Evolutionary conservation across 2,113 vertebrate genomes (phyloP).

Genomic region (Urocitellus parryii): DNA sequence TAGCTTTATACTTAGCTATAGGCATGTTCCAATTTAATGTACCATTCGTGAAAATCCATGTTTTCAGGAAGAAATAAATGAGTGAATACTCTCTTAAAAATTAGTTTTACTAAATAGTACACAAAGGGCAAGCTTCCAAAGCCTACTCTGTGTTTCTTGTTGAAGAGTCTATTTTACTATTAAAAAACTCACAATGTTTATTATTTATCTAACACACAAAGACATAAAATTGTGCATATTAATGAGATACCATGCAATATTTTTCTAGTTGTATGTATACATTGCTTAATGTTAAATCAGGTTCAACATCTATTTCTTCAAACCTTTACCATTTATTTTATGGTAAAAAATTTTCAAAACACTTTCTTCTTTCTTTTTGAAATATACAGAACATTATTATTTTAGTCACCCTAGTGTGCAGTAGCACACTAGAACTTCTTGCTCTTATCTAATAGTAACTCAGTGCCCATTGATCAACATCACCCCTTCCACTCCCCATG

Average conservation of each 20-base stretch:
- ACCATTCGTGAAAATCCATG: constrained; percentile 42
- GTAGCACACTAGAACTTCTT: accelerated
- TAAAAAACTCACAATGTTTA: neutral
- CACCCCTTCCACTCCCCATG: accelerated
- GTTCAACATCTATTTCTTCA: neutral
- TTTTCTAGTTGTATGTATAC: neutral
- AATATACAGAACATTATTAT: accelerated
- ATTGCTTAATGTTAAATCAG: neutral
- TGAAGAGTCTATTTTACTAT: neutral
- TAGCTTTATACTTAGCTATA: constrained; percentile 63
- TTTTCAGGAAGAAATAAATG: constrained; percentile 47
- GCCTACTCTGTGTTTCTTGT: neutral
- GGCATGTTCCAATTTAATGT: constrained; percentile 68
- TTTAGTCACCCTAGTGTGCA: neutral
- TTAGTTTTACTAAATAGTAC: constrained; percentile 13
- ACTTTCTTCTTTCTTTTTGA: neutral
- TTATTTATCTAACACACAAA: neutral
- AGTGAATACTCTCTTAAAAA: neutral
- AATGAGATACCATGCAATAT: neutral
- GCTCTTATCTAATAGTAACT: neutral
- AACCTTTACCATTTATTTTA: neutral
- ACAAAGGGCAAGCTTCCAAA: neutral
- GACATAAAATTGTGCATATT: too few relatives aligned
- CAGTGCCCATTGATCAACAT: neutral
- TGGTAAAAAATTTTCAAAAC: neutral